Percentiles rank a stretch among this genome's conserved stretches.
These are phyloP conservation scores for Caenorhabditis sp. DNA, from an alignment of 2,888 invertebrate species.

Conservation along the genomic window DNA sequence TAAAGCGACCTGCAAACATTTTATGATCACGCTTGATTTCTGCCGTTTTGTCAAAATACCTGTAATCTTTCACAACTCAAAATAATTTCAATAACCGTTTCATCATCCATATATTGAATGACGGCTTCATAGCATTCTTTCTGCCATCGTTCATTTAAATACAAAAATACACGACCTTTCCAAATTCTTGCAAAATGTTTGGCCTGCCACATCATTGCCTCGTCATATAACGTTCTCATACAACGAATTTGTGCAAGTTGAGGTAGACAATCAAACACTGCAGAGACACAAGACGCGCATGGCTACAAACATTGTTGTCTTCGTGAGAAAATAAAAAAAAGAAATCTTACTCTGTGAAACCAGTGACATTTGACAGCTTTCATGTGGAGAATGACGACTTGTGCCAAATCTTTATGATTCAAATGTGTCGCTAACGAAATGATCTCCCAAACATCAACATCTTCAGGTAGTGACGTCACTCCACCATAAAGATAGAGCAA, in stretches of 20 bases:
- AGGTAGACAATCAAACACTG: constrained; percentile 86
- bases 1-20: constrained; percentile 51
- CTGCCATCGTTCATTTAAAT: constrained; percentile 79
- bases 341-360: constrained; percentile 81
- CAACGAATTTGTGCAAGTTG: constrained; percentile 77
- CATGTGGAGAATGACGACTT: constrained; percentile 86
- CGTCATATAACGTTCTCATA: constrained; percentile 58
- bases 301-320: constrained; percentile 76
- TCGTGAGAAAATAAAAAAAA: too few relatives aligned
- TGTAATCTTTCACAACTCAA: constrained; percentile 84
- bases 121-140: constrained; percentile 66
- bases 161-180: constrained; percentile 88
- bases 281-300: constrained; percentile 85
- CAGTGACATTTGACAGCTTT: constrained; percentile 90
- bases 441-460: constrained; percentile 71
- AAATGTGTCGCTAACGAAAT: constrained; percentile 88
- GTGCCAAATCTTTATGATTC: constrained; percentile 87
- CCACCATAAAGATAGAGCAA: constrained; percentile 93
- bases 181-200: constrained; percentile 86
- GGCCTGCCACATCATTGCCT: constrained; percentile 65
- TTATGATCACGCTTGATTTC: too few relatives aligned
- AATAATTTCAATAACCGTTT: constrained; percentile 84
- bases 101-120: constrained; percentile 74
- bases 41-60: constrained; percentile 71
- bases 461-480: constrained; percentile 84